A percentile compares a stretch with the other conserved stretches of the same genome.
Evolutionary conservation across 2,797 vertebrate species (phyloP).

Genomic region (Tapera naevia): DNA sequence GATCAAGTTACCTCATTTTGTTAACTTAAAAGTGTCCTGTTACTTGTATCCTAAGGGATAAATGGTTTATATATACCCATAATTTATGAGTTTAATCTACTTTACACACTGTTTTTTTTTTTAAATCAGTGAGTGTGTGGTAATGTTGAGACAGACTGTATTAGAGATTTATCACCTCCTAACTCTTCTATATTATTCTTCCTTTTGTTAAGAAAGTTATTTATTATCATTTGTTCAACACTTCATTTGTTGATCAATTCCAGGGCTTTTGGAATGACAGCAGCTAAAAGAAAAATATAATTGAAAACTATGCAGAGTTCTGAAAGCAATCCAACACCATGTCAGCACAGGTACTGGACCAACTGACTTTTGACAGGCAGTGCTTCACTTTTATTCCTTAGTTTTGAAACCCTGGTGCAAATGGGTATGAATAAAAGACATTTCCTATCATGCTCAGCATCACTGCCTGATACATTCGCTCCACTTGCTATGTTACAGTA

Average conservation of each 20-base stretch:
- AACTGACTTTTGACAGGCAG: not conserved
- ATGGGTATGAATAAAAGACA: not conserved
- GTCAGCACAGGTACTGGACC: not conserved
- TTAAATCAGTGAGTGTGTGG: not conserved
- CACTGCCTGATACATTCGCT: not conserved
- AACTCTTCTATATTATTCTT: not conserved
- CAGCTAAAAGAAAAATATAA: slow-evolving; percentile 4
- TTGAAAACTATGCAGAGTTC: not conserved
- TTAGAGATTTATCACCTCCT: not conserved
- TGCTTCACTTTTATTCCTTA: not conserved
- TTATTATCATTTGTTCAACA: not conserved
- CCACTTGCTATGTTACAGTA: not conserved
- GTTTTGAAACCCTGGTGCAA: not conserved
- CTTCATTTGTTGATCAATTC: not conserved
- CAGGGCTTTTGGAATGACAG: not conserved
- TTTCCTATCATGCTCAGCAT: not conserved
- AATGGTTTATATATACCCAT: not conserved
- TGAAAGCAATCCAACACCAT: not conserved
- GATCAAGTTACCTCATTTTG: not conserved
- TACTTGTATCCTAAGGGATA: not conserved
- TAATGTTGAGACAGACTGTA: not conserved
- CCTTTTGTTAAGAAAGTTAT: not conserved
- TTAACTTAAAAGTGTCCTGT: not conserved
- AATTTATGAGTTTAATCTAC: slow-evolving; percentile 17
- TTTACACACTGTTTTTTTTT: not conserved